phyloP scores from a whole-genome alignment of 2,113 vertebrate species.

The Puffinus mauretanicus region DNA sequence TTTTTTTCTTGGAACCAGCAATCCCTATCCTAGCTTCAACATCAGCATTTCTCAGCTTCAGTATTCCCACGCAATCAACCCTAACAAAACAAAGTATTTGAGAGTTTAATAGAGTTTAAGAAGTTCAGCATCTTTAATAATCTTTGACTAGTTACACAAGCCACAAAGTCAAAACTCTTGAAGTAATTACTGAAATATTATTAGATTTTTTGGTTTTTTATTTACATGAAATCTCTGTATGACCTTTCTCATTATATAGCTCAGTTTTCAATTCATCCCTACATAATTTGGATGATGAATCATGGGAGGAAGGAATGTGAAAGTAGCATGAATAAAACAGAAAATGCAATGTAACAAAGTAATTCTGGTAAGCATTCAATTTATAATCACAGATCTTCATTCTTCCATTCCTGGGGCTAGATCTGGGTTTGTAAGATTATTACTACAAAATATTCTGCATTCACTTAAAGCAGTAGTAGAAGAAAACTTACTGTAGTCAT shows the following conservation, averaged over 20 bases:
- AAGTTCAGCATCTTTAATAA: background rate
- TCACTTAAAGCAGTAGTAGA: background rate
- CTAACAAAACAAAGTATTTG: constrained; percentile 64
- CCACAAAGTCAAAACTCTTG: background rate
- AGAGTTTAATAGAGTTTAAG: background rate
- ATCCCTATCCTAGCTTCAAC: constrained; percentile 97
- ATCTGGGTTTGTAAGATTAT: background rate
- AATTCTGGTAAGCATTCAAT: background rate
- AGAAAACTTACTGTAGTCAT: background rate
- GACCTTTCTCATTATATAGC: background rate
- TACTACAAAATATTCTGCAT: background rate
- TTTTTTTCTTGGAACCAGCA: constrained; percentile 97
- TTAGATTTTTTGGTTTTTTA: background rate
- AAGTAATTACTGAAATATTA: background rate
- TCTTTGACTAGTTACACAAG: background rate
- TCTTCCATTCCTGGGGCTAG: background rate
- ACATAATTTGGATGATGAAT: background rate
- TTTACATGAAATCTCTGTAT: background rate
- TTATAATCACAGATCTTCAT: background rate
- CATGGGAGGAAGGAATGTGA: background rate
- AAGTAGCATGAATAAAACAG: background rate
- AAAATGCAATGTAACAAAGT: background rate
- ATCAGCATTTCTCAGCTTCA: constrained; percentile 96
- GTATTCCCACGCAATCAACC: constrained; percentile 95
- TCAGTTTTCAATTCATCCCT: background rate